Percentiles rank a stretch among this genome's conserved stretches.
Conservation (phyloP, 2,797 vertebrate species). For the Setipinna tenuifilis region DNA sequence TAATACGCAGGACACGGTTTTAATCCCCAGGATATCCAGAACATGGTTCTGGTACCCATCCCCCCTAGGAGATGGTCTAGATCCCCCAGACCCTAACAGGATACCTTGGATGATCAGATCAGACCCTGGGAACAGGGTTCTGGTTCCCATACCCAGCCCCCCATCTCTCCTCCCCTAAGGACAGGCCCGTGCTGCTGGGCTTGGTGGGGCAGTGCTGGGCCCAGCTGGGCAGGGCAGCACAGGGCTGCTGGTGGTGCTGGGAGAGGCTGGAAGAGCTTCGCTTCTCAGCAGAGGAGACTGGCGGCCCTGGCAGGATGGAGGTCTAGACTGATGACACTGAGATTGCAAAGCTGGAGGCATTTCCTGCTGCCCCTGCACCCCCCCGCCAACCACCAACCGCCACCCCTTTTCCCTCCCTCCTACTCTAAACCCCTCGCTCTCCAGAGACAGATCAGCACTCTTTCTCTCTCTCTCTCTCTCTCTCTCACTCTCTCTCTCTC, state of each 20-base stretch:
- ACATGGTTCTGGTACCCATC: not conserved
- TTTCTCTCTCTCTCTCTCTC: not conserved
- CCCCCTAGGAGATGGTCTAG: not conserved
- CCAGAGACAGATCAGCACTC: slow-evolving; percentile 53
- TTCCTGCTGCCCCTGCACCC: slow-evolving; percentile 66
- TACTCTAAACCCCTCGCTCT: slow-evolving; percentile 43
- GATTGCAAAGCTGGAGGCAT: slow-evolving; percentile 74
- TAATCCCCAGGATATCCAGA: no score
- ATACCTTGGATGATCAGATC: not conserved
- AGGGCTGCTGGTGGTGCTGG: not conserved
- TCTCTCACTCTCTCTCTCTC: not conserved
- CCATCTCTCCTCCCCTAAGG: not conserved
- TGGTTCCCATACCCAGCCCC: slow-evolving; percentile 4
- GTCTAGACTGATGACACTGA: slow-evolving; percentile 74
- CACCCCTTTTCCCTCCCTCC: no score
- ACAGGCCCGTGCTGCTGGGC: not conserved
- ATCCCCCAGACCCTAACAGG: not conserved
- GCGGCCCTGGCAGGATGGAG: slow-evolving; percentile 62
- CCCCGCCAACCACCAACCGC: not conserved
- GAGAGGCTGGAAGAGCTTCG: not conserved
- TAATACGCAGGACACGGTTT: no score
- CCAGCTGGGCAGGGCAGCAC: not conserved
- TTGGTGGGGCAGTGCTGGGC: not conserved
- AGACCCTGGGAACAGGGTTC: slow-evolving; percentile 5
- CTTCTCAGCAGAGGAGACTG: slow-evolving; percentile 26